Evolutionary conservation across 1,140 invertebrate species (phyloP).

Genomic region (Drosophila mayri): DNA sequence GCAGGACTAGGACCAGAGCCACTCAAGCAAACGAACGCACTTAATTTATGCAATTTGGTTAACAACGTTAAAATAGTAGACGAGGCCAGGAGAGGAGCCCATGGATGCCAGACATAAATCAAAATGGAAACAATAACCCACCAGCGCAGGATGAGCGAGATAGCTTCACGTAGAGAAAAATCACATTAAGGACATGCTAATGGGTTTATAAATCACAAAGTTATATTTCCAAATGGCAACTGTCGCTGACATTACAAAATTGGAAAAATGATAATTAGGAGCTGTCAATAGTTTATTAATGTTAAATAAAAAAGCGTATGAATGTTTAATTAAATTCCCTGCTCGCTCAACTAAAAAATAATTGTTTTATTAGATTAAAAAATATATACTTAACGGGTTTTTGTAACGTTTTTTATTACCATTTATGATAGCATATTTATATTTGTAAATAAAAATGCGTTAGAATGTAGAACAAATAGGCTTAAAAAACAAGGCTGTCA

Average conservation of each 20-base stretch:
- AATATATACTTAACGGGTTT: not conserved
- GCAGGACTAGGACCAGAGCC: constrained; percentile 31
- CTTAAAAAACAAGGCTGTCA: not conserved
- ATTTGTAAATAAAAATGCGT: not conserved
- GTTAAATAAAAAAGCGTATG: no score
- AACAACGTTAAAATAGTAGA: constrained; percentile 84
- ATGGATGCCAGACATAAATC: constrained; percentile 75
- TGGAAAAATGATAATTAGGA: not conserved
- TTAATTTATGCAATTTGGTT: constrained; percentile 84
- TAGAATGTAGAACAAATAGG: not conserved
- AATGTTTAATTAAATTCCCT: not conserved
- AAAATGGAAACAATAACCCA: constrained; percentile 82
- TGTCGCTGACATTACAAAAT: constrained; percentile 3
- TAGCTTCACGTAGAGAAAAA: constrained; percentile 29
- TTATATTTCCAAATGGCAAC: not conserved
- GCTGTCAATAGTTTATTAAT: not conserved
- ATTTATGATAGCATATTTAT: not conserved
- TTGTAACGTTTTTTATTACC: not conserved
- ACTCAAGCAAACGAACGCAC: constrained; percentile 81
- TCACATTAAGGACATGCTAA: not conserved
- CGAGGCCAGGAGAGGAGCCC: constrained; percentile 49
- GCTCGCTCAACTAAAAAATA: not conserved
- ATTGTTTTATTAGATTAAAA: no score
- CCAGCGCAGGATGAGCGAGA: constrained; percentile 27
- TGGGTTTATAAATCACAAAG: not conserved